Evolutionary conservation across 2,113 vertebrate species (phyloP).

Genomic region (Pavo muticus): DNA sequence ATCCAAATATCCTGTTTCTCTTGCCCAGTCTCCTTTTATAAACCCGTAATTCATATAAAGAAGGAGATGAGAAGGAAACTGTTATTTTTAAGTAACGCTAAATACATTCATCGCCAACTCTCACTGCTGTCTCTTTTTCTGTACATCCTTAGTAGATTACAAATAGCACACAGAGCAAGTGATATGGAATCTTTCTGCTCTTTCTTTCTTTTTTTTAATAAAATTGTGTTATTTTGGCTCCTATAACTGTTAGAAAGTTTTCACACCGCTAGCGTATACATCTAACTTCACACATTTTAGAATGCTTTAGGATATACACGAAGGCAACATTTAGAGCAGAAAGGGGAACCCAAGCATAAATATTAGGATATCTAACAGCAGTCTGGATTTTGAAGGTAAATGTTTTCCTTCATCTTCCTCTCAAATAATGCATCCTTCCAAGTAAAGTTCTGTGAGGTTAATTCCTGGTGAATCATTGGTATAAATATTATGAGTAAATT

Average conservation of each 20-base stretch:
- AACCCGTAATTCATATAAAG: slow-evolving; percentile 58
- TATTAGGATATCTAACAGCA: neutral
- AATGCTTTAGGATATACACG: neutral
- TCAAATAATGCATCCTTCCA: neutral
- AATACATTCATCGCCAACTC: slow-evolving; percentile 67
- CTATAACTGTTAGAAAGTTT: neutral
- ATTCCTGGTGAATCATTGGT: neutral
- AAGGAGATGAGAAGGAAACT: slow-evolving; percentile 48
- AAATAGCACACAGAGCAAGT: slow-evolving; percentile 57
- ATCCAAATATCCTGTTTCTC: slow-evolving; percentile 13
- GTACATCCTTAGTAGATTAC: slow-evolving; percentile 44
- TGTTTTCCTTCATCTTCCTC: neutral
- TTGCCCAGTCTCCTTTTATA: slow-evolving; percentile 56
- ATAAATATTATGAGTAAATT: neutral
- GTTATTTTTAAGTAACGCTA: slow-evolving; percentile 74
- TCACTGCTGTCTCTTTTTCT: slow-evolving; percentile 61
- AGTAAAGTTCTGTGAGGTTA: neutral
- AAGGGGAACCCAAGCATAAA: neutral
- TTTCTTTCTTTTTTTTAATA: neutral
- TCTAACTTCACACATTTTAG: neutral
- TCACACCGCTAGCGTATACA: neutral
- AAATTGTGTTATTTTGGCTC: neutral
- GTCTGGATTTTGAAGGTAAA: neutral
- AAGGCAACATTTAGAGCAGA: neutral
- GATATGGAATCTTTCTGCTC: slow-evolving; percentile 14